Percentiles rank a stretch among this genome's conserved stretches.
Evolutionary conservation across 1,140 invertebrate genomes (phyloP).

Genomic region (Zaprionus vittiger): DNA sequence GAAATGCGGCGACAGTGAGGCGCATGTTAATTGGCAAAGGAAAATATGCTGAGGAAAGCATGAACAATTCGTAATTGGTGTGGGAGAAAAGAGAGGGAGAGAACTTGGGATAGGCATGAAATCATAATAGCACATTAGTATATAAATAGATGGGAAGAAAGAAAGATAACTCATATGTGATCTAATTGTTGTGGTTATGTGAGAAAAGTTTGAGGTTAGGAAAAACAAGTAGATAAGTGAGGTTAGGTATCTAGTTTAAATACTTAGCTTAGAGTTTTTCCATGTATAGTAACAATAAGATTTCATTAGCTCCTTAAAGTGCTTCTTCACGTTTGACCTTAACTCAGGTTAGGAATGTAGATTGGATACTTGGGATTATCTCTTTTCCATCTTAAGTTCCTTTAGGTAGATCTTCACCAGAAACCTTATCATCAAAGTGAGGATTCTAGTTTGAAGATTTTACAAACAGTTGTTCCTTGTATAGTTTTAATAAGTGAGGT

Average conservation of each 20-base stretch:
- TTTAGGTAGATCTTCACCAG: too few relatives aligned
- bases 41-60: constrained; percentile 56
- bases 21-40: constrained; percentile 33
- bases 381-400: too few relatives aligned
- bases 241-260: neutral
- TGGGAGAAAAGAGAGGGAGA: constrained; percentile 14
- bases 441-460: too few relatives aligned
- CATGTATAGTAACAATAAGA: too few relatives aligned
- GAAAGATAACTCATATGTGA: neutral
- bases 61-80: constrained; percentile 23
- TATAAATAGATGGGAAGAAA: neutral
- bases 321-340: too few relatives aligned
- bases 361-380: too few relatives aligned
- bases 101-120: neutral
- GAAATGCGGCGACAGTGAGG: constrained; percentile 45
- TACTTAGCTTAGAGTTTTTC: too few relatives aligned
- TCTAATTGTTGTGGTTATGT: constrained; percentile 1
- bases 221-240: neutral
- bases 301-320: too few relatives aligned
- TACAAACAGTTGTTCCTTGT: too few relatives aligned
- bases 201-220: neutral
- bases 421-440: too few relatives aligned
- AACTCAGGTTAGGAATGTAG: too few relatives aligned
- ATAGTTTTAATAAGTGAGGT: too few relatives aligned
- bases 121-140: neutral